Evolutionary conservation across 2,113 vertebrate genomes (phyloP), one percentile per base, ranked within the genome.

Genomic region (Neofelis nebulosa): DNA sequence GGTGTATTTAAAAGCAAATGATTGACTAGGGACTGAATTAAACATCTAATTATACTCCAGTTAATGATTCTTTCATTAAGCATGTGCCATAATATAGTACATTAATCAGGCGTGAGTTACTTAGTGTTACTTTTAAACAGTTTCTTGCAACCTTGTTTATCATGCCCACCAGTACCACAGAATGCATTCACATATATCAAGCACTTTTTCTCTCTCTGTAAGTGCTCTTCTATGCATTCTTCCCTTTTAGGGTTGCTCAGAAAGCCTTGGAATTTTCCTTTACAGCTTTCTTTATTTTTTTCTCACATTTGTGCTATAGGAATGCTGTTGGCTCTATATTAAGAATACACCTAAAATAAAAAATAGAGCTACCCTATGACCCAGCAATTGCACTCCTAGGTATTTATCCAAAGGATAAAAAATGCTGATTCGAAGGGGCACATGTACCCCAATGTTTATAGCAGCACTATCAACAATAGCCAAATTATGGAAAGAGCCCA

Each of bases 51-150:
- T 97, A 97, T 73, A 95, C 84, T 71, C 57, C 27, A 84, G 68
- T 81, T 98, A 97, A 98, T 94, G 96, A 92, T 95, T 97, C 94
- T 92, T 91, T 96, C 96, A 87, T 98, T 98, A 98, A 95, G 87
- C 57, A 88, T 66, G 85, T 82, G 33, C 69, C 5, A 48, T 91
- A 97, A 91, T 94, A 96, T n/a, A 97, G 96, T 91, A 63, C 69
- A 96, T 96, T 92, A 96, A 97, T 97, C 87, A 96, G 45, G 69
- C 29, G 61, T 31, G 63, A 94, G 88, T 88, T 66, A 95, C 69
- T 88, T 85, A 61, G 68, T 84, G 14, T 66, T 88, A 87, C 83
- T 61, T 96, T 91, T 96, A 90, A 94, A 84, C 36, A 73, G 88
- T 76, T 95, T 95, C 95, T 69, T 88, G 45, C 13, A 90, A 92